Evolutionary conservation across 2,888 invertebrate genomes (phyloP).

Genomic region (Agrotis ipsilon): DNA sequence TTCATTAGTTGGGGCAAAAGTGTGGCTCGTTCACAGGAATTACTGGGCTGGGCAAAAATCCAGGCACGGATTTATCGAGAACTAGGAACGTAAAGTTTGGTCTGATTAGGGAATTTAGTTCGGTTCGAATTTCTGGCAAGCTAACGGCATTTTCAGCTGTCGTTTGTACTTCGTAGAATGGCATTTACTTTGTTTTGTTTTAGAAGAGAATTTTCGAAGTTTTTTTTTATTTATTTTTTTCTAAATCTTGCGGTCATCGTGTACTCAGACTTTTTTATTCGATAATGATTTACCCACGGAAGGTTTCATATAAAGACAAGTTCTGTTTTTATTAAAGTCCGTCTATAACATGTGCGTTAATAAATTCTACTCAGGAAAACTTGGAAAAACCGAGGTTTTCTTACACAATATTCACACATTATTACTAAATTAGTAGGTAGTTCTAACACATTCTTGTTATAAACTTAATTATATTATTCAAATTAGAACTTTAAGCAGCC

Average conservation of each 20-base stretch:
- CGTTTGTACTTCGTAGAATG: neutral
- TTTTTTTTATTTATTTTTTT: no score
- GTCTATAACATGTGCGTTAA: no score
- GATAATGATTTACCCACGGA: no score
- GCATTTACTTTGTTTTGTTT: neutral
- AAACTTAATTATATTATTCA: constrained; percentile 33
- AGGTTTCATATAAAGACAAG: no score
- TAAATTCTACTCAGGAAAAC: neutral
- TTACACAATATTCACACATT: constrained; percentile 2
- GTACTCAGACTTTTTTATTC: no score
- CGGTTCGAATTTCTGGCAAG: constrained; percentile 18
- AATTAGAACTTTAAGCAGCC: constrained; percentile 16
- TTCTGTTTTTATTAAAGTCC: no score
- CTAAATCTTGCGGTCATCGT: no score
- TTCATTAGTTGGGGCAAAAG: constrained; percentile 56
- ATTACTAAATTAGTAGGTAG: constrained; percentile 8
- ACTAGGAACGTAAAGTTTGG: constrained; percentile 36
- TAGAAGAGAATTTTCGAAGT: neutral
- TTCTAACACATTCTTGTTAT: neutral
- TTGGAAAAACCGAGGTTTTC: neutral
- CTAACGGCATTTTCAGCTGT: constrained; percentile 1
- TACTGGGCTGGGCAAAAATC: constrained; percentile 60
- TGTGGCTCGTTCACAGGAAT: constrained; percentile 49
- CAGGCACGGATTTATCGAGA: constrained; percentile 59
- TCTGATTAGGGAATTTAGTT: constrained; percentile 53